phyloP scores from a whole-genome alignment of 2,113 vertebrate species.

The Zapornia atra region DNA sequence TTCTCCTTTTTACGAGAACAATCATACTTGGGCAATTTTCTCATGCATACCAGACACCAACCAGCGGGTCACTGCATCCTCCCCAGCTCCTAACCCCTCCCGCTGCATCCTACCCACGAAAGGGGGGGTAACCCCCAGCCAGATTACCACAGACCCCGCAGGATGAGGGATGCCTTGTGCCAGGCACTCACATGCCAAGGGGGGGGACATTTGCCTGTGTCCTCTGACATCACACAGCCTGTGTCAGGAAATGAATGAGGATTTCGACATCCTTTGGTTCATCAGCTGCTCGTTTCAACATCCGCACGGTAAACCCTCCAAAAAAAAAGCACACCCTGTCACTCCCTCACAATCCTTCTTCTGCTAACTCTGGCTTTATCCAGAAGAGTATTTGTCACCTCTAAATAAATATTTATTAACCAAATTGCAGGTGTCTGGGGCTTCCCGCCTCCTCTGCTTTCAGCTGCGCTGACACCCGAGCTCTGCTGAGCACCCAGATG shows the following conservation, averaged over 20 bases:
- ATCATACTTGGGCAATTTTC: not conserved
- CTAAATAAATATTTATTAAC: constrained; percentile 59
- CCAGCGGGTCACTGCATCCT: not conserved
- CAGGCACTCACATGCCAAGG: not conserved
- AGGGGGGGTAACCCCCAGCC: not conserved
- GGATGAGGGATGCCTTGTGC: not conserved
- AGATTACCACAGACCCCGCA: accelerated
- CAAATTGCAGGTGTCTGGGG: constrained; percentile 46
- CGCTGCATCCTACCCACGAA: not conserved
- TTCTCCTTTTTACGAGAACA: not conserved
- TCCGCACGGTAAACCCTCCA: not conserved
- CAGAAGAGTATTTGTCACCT: constrained; percentile 8
- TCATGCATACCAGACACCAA: accelerated
- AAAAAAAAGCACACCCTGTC: constrained; percentile 8
- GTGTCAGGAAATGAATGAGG: not conserved
- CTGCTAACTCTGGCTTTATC: constrained; percentile 25
- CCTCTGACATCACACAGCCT: not conserved
- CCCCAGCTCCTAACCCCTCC: not conserved
- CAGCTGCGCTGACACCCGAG: not conserved
- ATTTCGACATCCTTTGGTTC: constrained; percentile 28
- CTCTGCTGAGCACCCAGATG: constrained; percentile 3
- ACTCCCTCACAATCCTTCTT: not conserved
- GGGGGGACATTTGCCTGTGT: not conserved
- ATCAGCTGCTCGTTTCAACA: constrained; percentile 55
- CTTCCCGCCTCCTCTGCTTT: constrained; percentile 51